These are phyloP conservation scores for Andrena chrysosceles DNA, from an alignment of 2,888 invertebrate genomes.

Conservation along the genomic window DNA sequence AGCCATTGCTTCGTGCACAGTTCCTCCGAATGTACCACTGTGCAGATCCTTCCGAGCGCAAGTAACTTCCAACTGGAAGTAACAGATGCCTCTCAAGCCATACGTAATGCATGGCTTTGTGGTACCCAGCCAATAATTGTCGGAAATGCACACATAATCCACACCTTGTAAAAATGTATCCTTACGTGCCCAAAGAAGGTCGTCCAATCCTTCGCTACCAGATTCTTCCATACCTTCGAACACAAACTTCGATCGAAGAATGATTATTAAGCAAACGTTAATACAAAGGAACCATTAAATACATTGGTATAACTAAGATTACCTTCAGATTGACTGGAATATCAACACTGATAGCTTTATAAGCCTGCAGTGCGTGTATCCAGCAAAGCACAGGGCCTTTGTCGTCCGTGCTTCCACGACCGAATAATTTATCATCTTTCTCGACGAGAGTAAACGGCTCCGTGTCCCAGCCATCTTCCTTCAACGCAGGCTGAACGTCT, in stretches of 20 bases:
- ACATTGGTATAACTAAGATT: conserved; percentile 19
- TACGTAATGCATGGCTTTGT: conserved; percentile 99
- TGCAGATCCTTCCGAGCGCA: conserved; percentile 97
- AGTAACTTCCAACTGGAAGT: conserved; percentile 94
- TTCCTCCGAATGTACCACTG: conserved; percentile 98
- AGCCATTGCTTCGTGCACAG: conserved; percentile 95
- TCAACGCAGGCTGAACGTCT: conserved; percentile 98
- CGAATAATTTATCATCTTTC: conserved; percentile 94
- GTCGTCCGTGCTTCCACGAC: conserved; percentile 97
- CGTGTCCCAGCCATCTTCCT: conserved; percentile 97
- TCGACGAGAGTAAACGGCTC: conserved; percentile 97
- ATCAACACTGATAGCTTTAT: conserved; percentile 89
- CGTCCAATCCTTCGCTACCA: conserved; percentile 98
- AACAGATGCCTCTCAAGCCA: conserved; percentile 96
- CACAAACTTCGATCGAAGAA: conserved; percentile 88
- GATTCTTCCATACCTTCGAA: conserved; percentile 99
- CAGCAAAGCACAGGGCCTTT: conserved; percentile 98
- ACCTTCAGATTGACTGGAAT: conserved; percentile 91
- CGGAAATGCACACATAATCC: conserved; percentile 98
- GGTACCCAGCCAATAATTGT: conserved; percentile 99
- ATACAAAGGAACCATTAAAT: not conserved
- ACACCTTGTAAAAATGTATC: conserved; percentile 93
- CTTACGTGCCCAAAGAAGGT: conserved; percentile 90
- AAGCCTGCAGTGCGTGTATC: conserved; percentile 97
- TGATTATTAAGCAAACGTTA: conserved; percentile 14